A percentile compares a stretch with the other conserved stretches of the same genome.
Conservation (phyloP, 92 coral and sea anemone species). For the Phenganax marumi region DNA sequence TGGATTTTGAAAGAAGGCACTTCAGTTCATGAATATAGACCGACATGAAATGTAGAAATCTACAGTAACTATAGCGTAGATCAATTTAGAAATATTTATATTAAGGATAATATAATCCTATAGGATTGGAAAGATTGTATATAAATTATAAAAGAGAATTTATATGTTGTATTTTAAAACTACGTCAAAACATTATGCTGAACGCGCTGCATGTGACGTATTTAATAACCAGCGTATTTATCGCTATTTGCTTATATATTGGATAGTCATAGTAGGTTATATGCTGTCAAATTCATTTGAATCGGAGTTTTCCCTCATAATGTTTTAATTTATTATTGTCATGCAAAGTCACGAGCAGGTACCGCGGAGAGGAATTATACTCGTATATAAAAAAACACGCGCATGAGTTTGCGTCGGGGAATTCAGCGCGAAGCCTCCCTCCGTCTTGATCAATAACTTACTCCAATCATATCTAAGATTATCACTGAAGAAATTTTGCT, state of each 20-base stretch:
- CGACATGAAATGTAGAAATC: no score
- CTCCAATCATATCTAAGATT: background rate
- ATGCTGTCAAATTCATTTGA: background rate
- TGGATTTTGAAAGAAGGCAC: background rate
- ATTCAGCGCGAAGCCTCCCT: no score
- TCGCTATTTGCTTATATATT: background rate
- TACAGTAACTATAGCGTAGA: no score
- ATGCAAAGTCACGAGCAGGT: conserved; percentile 13
- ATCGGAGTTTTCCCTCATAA: background rate
- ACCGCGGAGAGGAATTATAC: background rate
- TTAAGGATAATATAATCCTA: no score
- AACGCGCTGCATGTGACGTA: background rate
- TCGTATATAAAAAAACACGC: no score
- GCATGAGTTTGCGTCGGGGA: no score
- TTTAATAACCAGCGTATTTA: background rate
- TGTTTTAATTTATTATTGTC: conserved; percentile 1
- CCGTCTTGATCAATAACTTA: background rate
- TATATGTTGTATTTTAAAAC: background rate
- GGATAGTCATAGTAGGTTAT: background rate
- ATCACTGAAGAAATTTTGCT: background rate
- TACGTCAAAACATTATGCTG: background rate
- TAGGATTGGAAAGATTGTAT: no score
- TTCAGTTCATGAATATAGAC: no score
- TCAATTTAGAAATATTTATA: no score
- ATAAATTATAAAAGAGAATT: no score